phyloP scores from a whole-genome alignment of 2,888 invertebrate genomes.

The Lomographa bimaculata region DNA sequence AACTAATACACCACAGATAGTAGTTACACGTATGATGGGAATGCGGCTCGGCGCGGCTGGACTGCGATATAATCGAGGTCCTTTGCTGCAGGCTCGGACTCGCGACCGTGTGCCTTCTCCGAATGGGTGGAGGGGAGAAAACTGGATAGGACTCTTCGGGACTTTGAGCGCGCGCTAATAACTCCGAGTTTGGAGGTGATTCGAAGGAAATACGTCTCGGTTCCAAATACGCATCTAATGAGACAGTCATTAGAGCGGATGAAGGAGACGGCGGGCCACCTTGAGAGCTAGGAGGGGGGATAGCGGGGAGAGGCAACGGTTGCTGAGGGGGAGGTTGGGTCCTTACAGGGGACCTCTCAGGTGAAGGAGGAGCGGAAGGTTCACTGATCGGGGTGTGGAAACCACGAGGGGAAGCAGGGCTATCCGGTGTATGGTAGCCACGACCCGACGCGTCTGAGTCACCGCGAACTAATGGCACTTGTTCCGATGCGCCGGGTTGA shows the following conservation, averaged over 20 bases:
- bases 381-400: slow-evolving; percentile 91
- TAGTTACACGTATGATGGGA: slow-evolving; percentile 96
- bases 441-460: slow-evolving; percentile 82
- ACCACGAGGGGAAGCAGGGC: slow-evolving; percentile 81
- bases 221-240: slow-evolving; percentile 93
- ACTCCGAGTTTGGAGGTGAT: slow-evolving; percentile 89
- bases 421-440: slow-evolving; percentile 79
- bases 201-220: slow-evolving; percentile 92
- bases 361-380: slow-evolving; percentile 73
- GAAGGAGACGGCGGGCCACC: slow-evolving; percentile 89
- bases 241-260: slow-evolving; percentile 92
- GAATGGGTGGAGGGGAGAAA: slow-evolving; percentile 91
- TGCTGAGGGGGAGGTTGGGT: slow-evolving; percentile 82
- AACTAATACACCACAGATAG: slow-evolving; percentile 30
- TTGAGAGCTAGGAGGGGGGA: slow-evolving; percentile 51
- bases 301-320: slow-evolving; percentile 73
- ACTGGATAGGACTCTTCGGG: slow-evolving; percentile 94
- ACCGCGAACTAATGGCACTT: slow-evolving; percentile 78
- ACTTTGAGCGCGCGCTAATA: slow-evolving; percentile 86
- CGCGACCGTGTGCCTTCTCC: slow-evolving; percentile 85
- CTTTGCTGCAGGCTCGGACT: slow-evolving; percentile 83
- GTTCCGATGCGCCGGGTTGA: slow-evolving; percentile 61
- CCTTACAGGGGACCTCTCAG: slow-evolving; percentile 59
- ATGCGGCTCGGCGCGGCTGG: slow-evolving; percentile 87
- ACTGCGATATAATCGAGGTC: slow-evolving; percentile 90